A percentile compares a stretch with the other conserved stretches of the same genome.
Evolutionary conservation across 2,888 invertebrate genomes (phyloP).

Genomic region (Coremacera marginata): DNA sequence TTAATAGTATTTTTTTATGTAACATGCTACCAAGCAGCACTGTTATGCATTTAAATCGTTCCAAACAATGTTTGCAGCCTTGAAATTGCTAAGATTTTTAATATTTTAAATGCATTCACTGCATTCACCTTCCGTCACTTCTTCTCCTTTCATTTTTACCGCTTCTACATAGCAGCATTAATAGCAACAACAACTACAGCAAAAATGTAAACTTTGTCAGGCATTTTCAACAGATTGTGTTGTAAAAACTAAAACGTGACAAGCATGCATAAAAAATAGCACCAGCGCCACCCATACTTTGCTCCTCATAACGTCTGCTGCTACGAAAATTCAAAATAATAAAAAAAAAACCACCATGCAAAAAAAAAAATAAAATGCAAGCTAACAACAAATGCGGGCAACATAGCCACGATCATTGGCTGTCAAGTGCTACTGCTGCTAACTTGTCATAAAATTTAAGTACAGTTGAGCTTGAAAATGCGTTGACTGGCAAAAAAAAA

Average conservation of each 20-base stretch:
- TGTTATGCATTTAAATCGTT: slow-evolving; percentile 18
- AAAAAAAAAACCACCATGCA: not conserved
- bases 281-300: not conserved
- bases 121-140: too few relatives aligned
- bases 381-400: slow-evolving; percentile 11
- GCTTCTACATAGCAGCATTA: too few relatives aligned
- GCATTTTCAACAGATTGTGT: too few relatives aligned
- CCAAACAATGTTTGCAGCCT: not conserved
- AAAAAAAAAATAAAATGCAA: not conserved
- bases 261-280: slow-evolving; percentile 1
- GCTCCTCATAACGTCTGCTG: not conserved
- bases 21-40: not conserved
- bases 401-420: not conserved
- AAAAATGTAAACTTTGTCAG: too few relatives aligned
- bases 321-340: not conserved
- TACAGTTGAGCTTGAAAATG: not conserved
- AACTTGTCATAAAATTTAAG: not conserved
- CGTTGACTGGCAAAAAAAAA: not conserved
- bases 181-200: too few relatives aligned
- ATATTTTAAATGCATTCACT: too few relatives aligned
- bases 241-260: slow-evolving; percentile 22
- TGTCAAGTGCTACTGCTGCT: not conserved
- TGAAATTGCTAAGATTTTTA: too few relatives aligned
- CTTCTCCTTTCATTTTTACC: too few relatives aligned
- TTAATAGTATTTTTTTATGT: not conserved